A percentile compares a stretch with the other conserved stretches of the same genome.
These are phyloP conservation scores for Bergia sp. DNA, from an alignment of 92 coral and sea anemone genomes.

Conservation along the genomic window DNA sequence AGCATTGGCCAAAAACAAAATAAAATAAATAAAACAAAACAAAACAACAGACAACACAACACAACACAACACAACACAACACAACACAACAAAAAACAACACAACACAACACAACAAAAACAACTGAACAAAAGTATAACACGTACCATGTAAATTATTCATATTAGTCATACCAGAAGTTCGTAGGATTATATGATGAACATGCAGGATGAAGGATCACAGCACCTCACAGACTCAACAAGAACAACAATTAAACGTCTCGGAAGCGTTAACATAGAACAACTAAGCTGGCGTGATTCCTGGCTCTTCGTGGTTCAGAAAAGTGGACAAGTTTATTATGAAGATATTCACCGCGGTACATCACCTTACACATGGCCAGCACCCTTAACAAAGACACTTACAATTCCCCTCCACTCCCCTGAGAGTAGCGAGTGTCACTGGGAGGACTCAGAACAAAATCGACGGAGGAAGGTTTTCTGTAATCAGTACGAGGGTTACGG, in stretches of 20 bases:
- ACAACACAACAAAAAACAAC: no score
- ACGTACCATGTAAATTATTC: no score
- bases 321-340: conserved; percentile 19
- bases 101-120: no score
- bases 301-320: conserved; percentile 44
- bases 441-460: conserved; percentile 25
- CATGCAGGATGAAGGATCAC: conserved; percentile 38
- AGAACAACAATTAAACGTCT: conserved; percentile 15
- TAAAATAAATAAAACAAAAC: no score
- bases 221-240: conserved; percentile 41
- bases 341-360: conserved; percentile 13
- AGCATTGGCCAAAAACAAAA: no score
- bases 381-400: conserved; percentile 9
- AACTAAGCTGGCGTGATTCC: conserved; percentile 31
- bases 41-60: no score
- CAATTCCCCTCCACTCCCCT: conserved; percentile 41
- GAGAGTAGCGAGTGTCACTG: conserved; percentile 38
- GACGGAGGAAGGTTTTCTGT: conserved; percentile 32
- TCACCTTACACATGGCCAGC: conserved; percentile 34
- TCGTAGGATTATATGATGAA: no score
- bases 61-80: no score
- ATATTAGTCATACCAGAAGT: no score
- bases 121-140: no score
- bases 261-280: conserved; percentile 29
- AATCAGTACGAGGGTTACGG: conserved; percentile 38